These are phyloP conservation scores for Homalodisca vitripennis DNA, from an alignment of 1,140 invertebrate genomes.

Conservation along the genomic window DNA sequence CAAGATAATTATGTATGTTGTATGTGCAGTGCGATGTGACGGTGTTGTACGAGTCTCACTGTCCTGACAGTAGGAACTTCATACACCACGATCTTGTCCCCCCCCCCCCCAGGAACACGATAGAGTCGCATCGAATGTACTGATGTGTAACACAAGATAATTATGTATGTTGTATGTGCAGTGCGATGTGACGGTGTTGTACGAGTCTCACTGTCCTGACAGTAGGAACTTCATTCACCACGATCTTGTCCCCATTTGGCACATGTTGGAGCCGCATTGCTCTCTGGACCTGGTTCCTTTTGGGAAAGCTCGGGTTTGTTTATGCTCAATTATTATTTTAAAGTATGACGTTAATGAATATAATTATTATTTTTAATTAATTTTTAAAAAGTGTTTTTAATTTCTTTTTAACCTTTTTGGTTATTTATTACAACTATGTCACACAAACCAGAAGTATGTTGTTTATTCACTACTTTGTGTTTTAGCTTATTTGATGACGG, in stretches of 20 bases:
- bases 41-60: slow-evolving; percentile 87
- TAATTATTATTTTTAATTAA: no score
- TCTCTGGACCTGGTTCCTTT: slow-evolving; percentile 73
- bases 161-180: slow-evolving; percentile 13
- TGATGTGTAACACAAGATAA: no score
- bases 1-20: no score
- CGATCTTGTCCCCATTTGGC: slow-evolving; percentile 69
- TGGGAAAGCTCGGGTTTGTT: slow-evolving; percentile 80
- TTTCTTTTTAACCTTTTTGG: no score
- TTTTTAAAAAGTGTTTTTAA: no score
- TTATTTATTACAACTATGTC: no score
- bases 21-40: slow-evolving; percentile 53
- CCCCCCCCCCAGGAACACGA: slow-evolving; percentile 60
- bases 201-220: slow-evolving; percentile 88
- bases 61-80: slow-evolving; percentile 85
- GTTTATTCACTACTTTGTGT: no score
- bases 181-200: slow-evolving; percentile 70
- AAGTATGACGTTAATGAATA: no score
- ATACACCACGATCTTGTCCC: slow-evolving; percentile 71
- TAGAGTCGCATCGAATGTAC: slow-evolving; percentile 59
- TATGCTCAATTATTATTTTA: no score
- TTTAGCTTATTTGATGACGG: no score
- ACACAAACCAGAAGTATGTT: no score
- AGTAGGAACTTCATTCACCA: slow-evolving; percentile 76
- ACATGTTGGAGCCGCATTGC: slow-evolving; percentile 59